Evolutionary conservation across 2,888 invertebrate genomes (phyloP).

Genomic region (Globia sparganii): DNA sequence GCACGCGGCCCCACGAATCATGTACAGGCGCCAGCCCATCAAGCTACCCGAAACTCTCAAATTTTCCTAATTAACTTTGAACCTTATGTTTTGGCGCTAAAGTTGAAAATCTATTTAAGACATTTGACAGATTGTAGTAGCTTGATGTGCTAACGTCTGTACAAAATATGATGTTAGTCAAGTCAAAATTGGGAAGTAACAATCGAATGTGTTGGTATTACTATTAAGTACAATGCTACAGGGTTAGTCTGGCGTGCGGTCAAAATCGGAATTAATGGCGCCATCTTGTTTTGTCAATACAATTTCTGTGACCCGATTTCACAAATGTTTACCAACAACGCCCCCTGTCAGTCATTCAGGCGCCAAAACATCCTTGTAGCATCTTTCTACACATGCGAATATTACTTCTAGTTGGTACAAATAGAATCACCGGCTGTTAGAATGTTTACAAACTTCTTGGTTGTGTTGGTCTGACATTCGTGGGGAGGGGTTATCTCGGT

Average conservation of each 20-base stretch:
- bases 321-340: neutral
- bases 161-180: constrained; percentile 3
- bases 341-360: neutral
- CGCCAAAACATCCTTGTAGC: neutral
- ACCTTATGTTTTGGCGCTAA: too few relatives aligned
- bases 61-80: too few relatives aligned
- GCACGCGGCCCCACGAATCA: constrained; percentile 47
- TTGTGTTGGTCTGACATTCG: constrained; percentile 9
- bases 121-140: too few relatives aligned
- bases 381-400: neutral
- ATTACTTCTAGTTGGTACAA: constrained; percentile 6
- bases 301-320: neutral
- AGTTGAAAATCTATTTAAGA: too few relatives aligned
- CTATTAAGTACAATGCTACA: neutral
- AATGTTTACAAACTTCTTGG: constrained; percentile 13
- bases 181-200: constrained; percentile 8
- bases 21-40: too few relatives aligned
- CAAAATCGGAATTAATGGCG: neutral
- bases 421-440: constrained; percentile 18
- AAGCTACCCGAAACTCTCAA: too few relatives aligned
- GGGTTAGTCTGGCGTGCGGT: neutral
- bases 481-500: constrained; percentile 23
- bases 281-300: neutral
- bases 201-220: constrained; percentile 9
- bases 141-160: too few relatives aligned